Base-by-base conservation (phyloP, 2,888 invertebrate species). In the Minunthozetes semirufus region DNA sequence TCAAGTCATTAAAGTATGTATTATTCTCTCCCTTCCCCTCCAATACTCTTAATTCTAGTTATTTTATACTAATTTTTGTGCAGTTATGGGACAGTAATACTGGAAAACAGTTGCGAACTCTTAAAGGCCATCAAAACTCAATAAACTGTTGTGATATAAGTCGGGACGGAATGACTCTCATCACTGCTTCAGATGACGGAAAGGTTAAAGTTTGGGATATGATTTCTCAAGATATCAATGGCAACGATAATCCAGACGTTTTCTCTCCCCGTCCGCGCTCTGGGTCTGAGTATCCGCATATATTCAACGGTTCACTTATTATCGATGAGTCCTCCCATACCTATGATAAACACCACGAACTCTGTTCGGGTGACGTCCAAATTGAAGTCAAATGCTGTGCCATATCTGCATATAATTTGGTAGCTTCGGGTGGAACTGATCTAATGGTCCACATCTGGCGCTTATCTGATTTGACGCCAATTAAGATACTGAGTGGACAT, bases 181-280 rank as follows among this genome's bases (percentile, higher is more conserved):
- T 89, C 17, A 87, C 89, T 0, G 82, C 89, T 13, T 86, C 86
- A 8, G 82, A 83, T 38, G 86, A 86, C 78, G 88, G 88, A 0
- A 82, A 82, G 27, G 83, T 88, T n/a, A 87, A 87, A 77, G 80
- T 89, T 38, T 89, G 87, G 87, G 76, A 76, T 33, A 61, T 76
- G 71, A n/a, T 25, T 50, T 48, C 13, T n/a, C 27, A 53, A 0
- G n/a, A n/a, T 19, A 9, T 29, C 9, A 27, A 22, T 27, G 4
- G 8, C 13, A 25, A 50, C 48, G 17, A n/a, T 13, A 25, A 25
- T 11, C 33, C 33, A 9, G 70, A 42, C 17, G 6, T 70, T 46
- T 17, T 25, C 17, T 71, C 50, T 50, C 50, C 71, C 19, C 71
- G 50, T n/a, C 71, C 71, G 2, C 71, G 50, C 1, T 71, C 53